phyloP scores from a whole-genome alignment of 1,140 invertebrate species.

The Amphibalanus amphitrite region DNA sequence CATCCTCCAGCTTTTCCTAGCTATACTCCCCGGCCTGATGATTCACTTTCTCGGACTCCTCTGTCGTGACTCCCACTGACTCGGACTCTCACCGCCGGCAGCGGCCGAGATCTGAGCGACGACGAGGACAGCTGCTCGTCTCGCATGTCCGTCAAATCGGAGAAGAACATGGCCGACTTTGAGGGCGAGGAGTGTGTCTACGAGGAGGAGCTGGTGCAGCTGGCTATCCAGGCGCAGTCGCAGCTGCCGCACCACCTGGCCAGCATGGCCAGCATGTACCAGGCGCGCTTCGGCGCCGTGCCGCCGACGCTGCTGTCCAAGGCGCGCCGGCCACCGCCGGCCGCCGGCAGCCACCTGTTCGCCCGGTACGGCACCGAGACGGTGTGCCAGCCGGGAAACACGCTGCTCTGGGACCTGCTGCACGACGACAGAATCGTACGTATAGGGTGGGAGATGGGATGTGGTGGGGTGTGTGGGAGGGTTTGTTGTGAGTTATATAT shows the following conservation, averaged over 20 bases:
- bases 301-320: constrained; percentile 15
- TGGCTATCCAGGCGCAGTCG: constrained; percentile 39
- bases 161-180: constrained; percentile 86
- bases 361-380: constrained; percentile 37
- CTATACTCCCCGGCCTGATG: too few relatives aligned
- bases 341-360: neutral
- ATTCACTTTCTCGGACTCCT: too few relatives aligned
- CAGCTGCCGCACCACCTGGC: constrained; percentile 27
- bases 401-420: constrained; percentile 79
- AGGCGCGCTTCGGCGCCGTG: constrained; percentile 22
- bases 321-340: constrained; percentile 6
- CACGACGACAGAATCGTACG: constrained; percentile 78
- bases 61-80: too few relatives aligned
- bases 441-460: too few relatives aligned
- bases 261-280: constrained; percentile 26
- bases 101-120: too few relatives aligned
- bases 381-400: constrained; percentile 72
- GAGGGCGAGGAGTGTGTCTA: constrained; percentile 71
- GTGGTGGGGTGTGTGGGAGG: too few relatives aligned
- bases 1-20: too few relatives aligned
- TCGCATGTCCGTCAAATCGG: constrained; percentile 76
- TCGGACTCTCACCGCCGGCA: too few relatives aligned
- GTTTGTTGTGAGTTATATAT: too few relatives aligned
- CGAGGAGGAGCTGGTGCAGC: constrained; percentile 66
- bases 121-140: constrained; percentile 63